These are phyloP conservation scores for Sceloporus undulatus DNA, from an alignment of 2,113 vertebrate genomes.

Conservation along the genomic window DNA sequence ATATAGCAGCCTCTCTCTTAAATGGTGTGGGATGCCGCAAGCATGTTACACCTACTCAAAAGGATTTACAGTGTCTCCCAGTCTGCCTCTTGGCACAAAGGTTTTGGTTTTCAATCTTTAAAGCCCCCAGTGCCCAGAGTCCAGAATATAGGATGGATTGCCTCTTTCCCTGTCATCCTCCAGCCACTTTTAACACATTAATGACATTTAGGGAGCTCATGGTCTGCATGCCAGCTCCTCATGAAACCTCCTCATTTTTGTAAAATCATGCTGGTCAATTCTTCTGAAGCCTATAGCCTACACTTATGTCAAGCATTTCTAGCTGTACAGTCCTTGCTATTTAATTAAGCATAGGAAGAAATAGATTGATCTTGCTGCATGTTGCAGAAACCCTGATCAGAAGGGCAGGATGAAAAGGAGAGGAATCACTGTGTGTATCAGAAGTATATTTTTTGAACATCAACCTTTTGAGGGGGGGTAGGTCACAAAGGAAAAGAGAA, in stretches of 20 bases:
- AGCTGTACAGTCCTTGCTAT: background rate
- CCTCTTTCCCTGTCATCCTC: background rate
- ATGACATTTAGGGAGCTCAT: background rate
- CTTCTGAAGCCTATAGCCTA: background rate
- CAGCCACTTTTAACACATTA: background rate
- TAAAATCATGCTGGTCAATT: background rate
- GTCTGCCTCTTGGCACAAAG: background rate
- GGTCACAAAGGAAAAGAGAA: background rate
- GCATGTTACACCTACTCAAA: background rate
- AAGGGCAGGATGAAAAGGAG: background rate
- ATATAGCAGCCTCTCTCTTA: background rate
- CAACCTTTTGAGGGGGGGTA: no score
- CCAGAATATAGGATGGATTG: no score
- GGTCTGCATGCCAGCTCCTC: background rate
- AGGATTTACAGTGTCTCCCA: background rate
- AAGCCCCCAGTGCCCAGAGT: background rate
- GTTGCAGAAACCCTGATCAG: no score
- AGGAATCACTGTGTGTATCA: background rate
- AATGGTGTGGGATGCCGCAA: background rate
- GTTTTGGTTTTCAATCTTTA: background rate
- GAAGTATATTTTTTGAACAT: background rate
- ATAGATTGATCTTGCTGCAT: background rate
- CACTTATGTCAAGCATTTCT: background rate
- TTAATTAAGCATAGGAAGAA: background rate
- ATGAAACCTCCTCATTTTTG: background rate